Conservation (phyloP, 2,888 invertebrate species). For the Biston betularia region DNA sequence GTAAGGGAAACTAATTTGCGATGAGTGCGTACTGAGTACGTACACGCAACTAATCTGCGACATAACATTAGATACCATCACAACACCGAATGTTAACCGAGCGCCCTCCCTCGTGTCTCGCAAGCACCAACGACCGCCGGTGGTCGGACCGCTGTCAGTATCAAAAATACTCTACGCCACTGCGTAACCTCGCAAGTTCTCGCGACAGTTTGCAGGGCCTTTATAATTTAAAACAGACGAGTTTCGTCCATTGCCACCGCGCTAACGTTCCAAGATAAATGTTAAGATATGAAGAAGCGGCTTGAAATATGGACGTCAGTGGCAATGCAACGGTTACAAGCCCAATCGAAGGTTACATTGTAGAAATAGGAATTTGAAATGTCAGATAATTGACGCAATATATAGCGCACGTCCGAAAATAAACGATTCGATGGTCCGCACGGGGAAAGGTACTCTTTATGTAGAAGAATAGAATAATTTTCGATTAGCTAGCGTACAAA, state of each 20-base stretch:
- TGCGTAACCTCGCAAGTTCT: background rate
- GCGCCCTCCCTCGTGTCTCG: constrained; percentile 57
- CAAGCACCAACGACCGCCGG: constrained; percentile 81
- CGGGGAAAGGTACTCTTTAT: constrained; percentile 38
- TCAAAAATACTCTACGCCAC: constrained; percentile 50
- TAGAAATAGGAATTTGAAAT: constrained; percentile 49
- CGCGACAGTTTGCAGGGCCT: background rate
- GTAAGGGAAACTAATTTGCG: constrained; percentile 1
- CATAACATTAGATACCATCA: constrained; percentile 48
- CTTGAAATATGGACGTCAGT: constrained; percentile 20
- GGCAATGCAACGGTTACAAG: constrained; percentile 32
- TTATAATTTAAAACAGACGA: constrained; percentile 27
- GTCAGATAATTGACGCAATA: constrained; percentile 39
- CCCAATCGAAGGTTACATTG: constrained; percentile 49
- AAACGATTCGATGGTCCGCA: constrained; percentile 50
- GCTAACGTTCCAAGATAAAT: constrained; percentile 16
- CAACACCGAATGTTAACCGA: constrained; percentile 63
- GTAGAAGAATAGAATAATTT: constrained; percentile 40
- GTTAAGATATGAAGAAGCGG: constrained; percentile 16
- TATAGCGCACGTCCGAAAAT: constrained; percentile 47
- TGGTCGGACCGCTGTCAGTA: constrained; percentile 68
- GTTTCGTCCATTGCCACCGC: constrained; percentile 13
- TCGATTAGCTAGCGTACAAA: constrained; percentile 53
- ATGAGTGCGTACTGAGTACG: background rate
- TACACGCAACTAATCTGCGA: constrained; percentile 18